phyloP scores from a whole-genome alignment of 2,113 vertebrate genomes.

The Oncorhynchus keta region DNA sequence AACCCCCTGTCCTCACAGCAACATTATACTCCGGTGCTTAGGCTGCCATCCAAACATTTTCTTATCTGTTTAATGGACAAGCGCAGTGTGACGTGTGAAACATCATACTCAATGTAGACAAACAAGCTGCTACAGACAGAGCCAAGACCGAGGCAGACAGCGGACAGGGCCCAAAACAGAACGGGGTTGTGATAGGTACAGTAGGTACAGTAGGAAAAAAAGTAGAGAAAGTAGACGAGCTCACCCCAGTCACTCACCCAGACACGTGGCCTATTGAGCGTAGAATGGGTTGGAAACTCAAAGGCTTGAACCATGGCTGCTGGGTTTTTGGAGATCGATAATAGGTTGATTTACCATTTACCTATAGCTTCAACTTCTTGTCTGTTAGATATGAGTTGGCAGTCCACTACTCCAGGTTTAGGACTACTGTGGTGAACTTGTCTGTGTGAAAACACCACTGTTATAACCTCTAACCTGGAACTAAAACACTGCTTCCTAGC shows the following conservation, averaged over 20 bases:
- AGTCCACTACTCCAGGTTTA: constrained; percentile 35
- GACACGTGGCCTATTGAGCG: constrained; percentile 16
- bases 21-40: constrained; percentile 17
- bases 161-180: constrained; percentile 19
- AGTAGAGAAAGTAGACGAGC: background rate
- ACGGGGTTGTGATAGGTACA: constrained; percentile 20
- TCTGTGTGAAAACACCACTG: constrained; percentile 35
- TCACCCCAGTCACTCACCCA: background rate
- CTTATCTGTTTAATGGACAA: constrained; percentile 29
- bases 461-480: constrained; percentile 37
- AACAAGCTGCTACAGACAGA: constrained; percentile 16
- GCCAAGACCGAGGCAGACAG: constrained; percentile 7
- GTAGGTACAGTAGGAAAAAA: constrained; percentile 12
- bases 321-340: background rate
- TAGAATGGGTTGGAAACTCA: constrained; percentile 18
- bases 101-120: constrained; percentile 34
- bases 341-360: constrained; percentile 5
- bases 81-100: constrained; percentile 20
- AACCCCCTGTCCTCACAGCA: constrained; percentile 29
- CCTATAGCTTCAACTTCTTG: background rate
- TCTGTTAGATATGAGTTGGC: background rate
- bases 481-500: background rate
- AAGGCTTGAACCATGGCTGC: constrained; percentile 2
- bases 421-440: constrained; percentile 45
- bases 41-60: constrained; percentile 34